Evolutionary conservation across 2,797 vertebrate genomes (phyloP).

Genomic region (Tragelaphus oryx): DNA sequence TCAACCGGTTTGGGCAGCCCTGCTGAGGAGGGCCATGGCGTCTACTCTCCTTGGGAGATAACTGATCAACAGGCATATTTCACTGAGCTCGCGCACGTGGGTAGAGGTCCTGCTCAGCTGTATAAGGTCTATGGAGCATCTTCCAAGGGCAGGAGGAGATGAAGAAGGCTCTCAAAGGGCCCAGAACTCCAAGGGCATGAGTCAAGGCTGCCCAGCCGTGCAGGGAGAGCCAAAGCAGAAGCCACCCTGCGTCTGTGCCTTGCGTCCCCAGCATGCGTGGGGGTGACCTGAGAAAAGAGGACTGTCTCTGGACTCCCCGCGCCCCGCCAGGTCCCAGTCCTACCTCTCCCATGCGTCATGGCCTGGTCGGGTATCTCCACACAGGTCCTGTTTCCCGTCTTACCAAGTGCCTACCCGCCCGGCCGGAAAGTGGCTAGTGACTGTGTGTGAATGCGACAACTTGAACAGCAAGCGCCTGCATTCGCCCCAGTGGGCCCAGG

Average conservation of each 20-base stretch:
- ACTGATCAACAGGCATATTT: neutral
- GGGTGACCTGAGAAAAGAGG: neutral
- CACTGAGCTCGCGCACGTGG: neutral
- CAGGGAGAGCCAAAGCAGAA: neutral
- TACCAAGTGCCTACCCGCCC: neutral
- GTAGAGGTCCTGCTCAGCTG: neutral
- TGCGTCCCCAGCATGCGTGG: accelerated
- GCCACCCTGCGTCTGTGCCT: accelerated
- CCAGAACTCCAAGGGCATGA: neutral
- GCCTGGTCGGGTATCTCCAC: neutral
- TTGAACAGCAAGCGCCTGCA: neutral
- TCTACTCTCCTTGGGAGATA: neutral
- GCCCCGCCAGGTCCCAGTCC: accelerated
- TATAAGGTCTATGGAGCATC: neutral
- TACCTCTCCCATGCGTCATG: accelerated
- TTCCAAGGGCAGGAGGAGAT: neutral
- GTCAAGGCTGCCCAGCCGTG: neutral
- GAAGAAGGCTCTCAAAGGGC: neutral
- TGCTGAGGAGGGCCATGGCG: accelerated
- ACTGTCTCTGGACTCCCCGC: neutral
- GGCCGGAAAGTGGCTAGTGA: neutral
- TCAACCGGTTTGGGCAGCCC: neutral
- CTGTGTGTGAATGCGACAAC: neutral
- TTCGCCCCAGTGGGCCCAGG: neutral
- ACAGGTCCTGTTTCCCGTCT: accelerated